These are phyloP conservation scores for Hybos culiciformis DNA, from an alignment of 2,888 invertebrate species.

Conservation along the genomic window DNA sequence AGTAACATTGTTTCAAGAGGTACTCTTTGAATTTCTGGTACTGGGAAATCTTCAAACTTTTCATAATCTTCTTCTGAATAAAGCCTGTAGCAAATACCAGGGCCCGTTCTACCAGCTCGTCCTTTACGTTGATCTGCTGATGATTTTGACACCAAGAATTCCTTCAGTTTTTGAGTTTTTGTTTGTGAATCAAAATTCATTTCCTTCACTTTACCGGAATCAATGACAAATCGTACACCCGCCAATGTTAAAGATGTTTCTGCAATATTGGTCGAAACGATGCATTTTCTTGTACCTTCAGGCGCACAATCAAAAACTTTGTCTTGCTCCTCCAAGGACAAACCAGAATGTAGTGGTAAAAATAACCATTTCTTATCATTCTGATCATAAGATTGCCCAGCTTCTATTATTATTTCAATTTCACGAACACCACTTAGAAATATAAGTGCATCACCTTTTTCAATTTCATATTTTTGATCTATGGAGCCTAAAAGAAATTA, in stretches of 20 bases:
- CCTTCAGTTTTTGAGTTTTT: conserved; percentile 58
- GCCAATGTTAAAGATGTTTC: conserved; percentile 98
- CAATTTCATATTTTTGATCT: conserved; percentile 73
- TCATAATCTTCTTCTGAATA: conserved; percentile 73
- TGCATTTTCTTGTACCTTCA: conserved; percentile 88
- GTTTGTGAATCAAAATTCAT: neutral
- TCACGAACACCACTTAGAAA: conserved; percentile 92
- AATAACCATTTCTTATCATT: conserved; percentile 76
- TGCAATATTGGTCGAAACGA: conserved; percentile 95
- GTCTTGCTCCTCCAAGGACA: conserved; percentile 90
- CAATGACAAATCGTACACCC: conserved; percentile 91
- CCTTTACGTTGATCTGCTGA: conserved; percentile 96
- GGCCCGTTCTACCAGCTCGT: conserved; percentile 87
- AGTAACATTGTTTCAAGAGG: conserved; percentile 83
- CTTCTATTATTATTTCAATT: conserved; percentile 76
- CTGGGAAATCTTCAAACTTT: conserved; percentile 68
- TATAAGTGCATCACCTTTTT: conserved; percentile 86
- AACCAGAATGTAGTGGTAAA: conserved; percentile 78
- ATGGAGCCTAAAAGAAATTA: conserved; percentile 35
- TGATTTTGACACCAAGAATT: conserved; percentile 95
- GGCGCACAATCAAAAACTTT: conserved; percentile 95
- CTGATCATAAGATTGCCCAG: conserved; percentile 67
- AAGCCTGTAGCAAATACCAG: conserved; percentile 82
- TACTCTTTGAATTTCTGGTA: conserved; percentile 87
- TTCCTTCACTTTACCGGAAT: conserved; percentile 74